Percentiles rank a stretch among this genome's conserved stretches.
phyloP scores from a whole-genome alignment of 2,113 vertebrate genomes.

The Dipodomys ordii region DNA sequence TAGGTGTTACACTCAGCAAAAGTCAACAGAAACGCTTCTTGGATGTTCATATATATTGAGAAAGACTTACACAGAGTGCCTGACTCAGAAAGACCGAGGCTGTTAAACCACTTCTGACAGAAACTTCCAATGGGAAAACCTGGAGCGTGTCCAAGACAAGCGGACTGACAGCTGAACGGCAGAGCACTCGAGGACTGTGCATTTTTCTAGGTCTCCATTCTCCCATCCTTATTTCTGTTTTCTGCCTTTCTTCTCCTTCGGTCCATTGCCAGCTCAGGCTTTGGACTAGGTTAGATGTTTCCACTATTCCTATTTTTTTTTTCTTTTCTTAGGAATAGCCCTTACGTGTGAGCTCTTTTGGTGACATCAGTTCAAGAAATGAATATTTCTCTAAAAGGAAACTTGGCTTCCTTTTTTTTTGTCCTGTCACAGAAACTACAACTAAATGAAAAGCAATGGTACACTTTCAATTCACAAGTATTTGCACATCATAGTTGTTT shows the following conservation, averaged over 20 bases:
- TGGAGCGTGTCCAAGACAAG: not conserved
- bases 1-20: not conserved
- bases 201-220: not conserved
- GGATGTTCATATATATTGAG: not conserved
- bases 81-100: not conserved
- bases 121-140: not conserved
- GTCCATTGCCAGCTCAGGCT: not conserved
- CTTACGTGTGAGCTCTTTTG: not conserved
- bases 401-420: conserved; percentile 9
- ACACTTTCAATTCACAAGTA: not conserved
- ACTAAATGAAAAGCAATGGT: conserved; percentile 3
- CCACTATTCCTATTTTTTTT: not conserved
- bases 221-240: not conserved
- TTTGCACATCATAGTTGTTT: not conserved
- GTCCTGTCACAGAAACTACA: not conserved
- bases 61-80: not conserved
- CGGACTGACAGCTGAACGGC: not conserved
- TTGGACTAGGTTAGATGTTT: not conserved
- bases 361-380: conserved; percentile 29
- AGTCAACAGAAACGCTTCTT: not conserved
- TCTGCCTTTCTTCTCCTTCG: not conserved
- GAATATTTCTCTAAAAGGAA: conserved; percentile 35
- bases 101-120: not conserved
- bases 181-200: not conserved
- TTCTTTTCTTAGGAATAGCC: not conserved